Percentiles rank a stretch among this genome's conserved stretches.
Conservation (phyloP, 2,888 invertebrate genomes). For the Anticlea derivata region DNA sequence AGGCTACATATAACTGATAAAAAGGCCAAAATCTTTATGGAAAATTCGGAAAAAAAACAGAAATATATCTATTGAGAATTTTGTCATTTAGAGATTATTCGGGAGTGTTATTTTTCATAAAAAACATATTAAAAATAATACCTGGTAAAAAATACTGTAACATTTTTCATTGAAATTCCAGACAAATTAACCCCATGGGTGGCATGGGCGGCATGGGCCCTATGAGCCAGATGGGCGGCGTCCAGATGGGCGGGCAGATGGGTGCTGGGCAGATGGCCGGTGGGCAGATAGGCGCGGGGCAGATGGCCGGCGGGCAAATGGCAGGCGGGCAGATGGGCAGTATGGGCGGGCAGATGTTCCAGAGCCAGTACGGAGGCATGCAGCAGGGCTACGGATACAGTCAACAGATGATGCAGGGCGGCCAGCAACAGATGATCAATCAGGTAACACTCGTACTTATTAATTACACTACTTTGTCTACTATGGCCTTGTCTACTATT, state of each 20-base stretch:
- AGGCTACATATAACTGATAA: too few species aligned
- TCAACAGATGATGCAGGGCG: constrained; percentile 80
- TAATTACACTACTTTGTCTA: too few species aligned
- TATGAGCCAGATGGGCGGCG: constrained; percentile 72
- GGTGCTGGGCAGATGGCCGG: constrained; percentile 69
- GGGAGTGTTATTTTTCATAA: too few species aligned
- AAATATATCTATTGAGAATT: too few species aligned
- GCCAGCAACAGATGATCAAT: constrained; percentile 81
- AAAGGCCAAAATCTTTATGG: too few species aligned
- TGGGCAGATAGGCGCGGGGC: constrained; percentile 64
- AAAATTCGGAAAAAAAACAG: too few species aligned
- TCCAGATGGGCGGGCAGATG: constrained; percentile 67
- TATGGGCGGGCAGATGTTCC: constrained; percentile 84
- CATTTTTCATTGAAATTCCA: constrained; percentile 37
- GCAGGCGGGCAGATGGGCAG: constrained; percentile 67
- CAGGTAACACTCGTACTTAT: constrained; percentile 53
- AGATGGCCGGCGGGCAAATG: constrained; percentile 67
- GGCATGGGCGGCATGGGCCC: constrained; percentile 75
- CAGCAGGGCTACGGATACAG: constrained; percentile 80
- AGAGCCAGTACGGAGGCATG: constrained; percentile 85
- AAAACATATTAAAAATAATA: too few species aligned
- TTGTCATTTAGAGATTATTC: too few species aligned
- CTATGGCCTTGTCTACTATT: too few species aligned
- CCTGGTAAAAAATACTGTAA: too few species aligned
- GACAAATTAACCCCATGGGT: constrained; percentile 79